Evolutionary conservation across 1,140 invertebrate species (phyloP).

Genomic region (Sycobia sp.): DNA sequence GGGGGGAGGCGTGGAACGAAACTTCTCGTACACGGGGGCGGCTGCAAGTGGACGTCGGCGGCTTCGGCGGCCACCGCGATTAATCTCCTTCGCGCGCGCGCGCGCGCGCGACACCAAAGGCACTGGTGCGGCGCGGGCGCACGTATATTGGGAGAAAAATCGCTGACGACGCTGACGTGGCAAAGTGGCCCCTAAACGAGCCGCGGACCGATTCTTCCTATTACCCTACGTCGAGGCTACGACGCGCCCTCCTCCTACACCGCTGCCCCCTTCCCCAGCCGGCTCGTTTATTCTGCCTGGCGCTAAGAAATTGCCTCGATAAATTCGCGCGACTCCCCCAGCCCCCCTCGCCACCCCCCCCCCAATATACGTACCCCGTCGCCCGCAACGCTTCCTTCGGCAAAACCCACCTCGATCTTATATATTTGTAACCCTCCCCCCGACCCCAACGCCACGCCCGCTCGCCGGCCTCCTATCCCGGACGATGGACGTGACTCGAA

Average conservation of each 20-base stretch:
- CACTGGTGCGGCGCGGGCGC: too few relatives aligned
- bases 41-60: not conserved
- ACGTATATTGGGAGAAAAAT: constrained; percentile 25
- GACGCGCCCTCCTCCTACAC: not conserved
- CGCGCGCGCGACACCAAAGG: constrained; percentile 12
- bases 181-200: constrained; percentile 29
- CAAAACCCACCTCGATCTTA: constrained; percentile 2
- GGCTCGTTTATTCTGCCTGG: not conserved
- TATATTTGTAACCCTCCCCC: too few relatives aligned
- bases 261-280: not conserved
- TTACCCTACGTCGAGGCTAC: constrained; percentile 7
- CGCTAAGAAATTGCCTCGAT: constrained; percentile 12
- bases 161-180: constrained; percentile 26
- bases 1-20: too few relatives aligned
- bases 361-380: too few relatives aligned
- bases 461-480: too few relatives aligned
- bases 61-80: constrained; percentile 4
- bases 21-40: too few relatives aligned
- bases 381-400: not conserved
- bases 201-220: constrained; percentile 10
- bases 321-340: constrained; percentile 8
- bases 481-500: too few relatives aligned
- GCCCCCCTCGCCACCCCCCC: too few relatives aligned
- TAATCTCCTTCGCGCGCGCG: constrained; percentile 16
- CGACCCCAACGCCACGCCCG: too few relatives aligned